These are phyloP conservation scores for Conops quadrifasciatus DNA, from an alignment of 2,888 invertebrate species.

Conservation along the genomic window DNA sequence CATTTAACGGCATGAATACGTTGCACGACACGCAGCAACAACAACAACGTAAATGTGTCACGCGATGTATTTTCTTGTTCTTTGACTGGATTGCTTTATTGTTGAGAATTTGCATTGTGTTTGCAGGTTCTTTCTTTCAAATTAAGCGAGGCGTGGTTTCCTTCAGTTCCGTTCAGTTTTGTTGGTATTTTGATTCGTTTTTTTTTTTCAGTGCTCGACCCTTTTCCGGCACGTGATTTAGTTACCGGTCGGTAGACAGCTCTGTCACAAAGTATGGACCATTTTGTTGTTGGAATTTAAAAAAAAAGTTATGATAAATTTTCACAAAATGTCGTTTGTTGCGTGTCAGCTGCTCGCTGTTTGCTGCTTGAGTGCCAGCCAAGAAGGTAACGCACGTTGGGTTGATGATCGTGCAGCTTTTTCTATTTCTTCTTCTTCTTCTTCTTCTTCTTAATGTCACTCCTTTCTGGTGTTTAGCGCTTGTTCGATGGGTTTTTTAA, in stretches of 20 bases:
- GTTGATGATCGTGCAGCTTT: too few species aligned
- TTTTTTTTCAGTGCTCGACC: not conserved
- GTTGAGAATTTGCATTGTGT: not conserved
- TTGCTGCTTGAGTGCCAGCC: not conserved
- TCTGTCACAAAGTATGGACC: not conserved
- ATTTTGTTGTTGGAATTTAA: slow-evolving; percentile 12
- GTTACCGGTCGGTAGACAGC: slow-evolving; percentile 11
- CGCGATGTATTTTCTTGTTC: slow-evolving; percentile 5
- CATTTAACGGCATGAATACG: slow-evolving; percentile 28
- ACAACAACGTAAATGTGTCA: slow-evolving; percentile 3
- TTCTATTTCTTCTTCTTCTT: too few species aligned
- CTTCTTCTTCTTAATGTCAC: too few species aligned
- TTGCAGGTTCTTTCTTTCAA: not conserved
- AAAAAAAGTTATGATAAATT: slow-evolving; percentile 27
- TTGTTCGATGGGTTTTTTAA: not conserved
- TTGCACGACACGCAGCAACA: slow-evolving; percentile 16
- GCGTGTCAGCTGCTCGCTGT: slow-evolving; percentile 2
- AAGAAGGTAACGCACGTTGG: not conserved
- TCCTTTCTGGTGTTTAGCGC: too few species aligned
- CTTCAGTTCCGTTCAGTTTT: not conserved
- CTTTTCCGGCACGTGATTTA: slow-evolving; percentile 32
- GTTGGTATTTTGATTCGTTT: not conserved
- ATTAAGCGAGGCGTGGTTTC: slow-evolving; percentile 18
- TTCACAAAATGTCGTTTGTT: slow-evolving; percentile 14
- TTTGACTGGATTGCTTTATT: not conserved